Conservation (phyloP, 2,888 invertebrate species). For the Sympetrum striolatum region DNA sequence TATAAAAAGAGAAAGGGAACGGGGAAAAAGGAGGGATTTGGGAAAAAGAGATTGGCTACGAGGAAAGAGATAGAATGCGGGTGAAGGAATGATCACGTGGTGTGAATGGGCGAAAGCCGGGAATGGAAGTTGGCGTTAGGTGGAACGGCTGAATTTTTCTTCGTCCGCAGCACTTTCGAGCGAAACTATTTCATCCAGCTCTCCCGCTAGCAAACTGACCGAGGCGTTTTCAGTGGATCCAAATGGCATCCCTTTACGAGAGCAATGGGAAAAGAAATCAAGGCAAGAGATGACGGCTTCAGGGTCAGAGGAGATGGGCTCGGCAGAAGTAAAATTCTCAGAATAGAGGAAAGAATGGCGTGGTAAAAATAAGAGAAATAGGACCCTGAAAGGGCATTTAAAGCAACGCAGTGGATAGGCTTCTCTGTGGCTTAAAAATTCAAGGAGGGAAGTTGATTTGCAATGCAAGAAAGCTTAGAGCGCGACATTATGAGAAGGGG, state of each 20-base stretch:
- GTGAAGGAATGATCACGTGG: too few relatives aligned
- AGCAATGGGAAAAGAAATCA: background rate
- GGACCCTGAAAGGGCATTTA: background rate
- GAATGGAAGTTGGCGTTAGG: too few relatives aligned
- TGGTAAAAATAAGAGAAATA: background rate
- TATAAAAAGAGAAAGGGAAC: too few relatives aligned
- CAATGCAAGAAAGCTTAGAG: too few relatives aligned
- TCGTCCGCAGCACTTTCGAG: background rate
- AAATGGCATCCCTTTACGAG: background rate
- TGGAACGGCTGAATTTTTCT: background rate
- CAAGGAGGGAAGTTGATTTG: too few relatives aligned
- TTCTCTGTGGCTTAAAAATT: too few relatives aligned
- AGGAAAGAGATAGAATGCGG: too few relatives aligned
- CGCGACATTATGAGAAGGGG: background rate
- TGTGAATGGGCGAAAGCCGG: too few relatives aligned
- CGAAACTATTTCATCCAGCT: background rate
- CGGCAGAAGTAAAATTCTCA: background rate
- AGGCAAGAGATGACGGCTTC: background rate
- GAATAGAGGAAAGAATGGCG: background rate
- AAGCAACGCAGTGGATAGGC: too few relatives aligned
- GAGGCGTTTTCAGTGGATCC: background rate
- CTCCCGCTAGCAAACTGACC: background rate
- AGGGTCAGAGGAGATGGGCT: background rate
- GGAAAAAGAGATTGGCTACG: too few relatives aligned
- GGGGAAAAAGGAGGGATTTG: too few relatives aligned